Evolutionary conservation across 1,140 invertebrate species (phyloP), one percentile per base, ranked within the genome.

Genomic region (Musca vetustissima): DNA sequence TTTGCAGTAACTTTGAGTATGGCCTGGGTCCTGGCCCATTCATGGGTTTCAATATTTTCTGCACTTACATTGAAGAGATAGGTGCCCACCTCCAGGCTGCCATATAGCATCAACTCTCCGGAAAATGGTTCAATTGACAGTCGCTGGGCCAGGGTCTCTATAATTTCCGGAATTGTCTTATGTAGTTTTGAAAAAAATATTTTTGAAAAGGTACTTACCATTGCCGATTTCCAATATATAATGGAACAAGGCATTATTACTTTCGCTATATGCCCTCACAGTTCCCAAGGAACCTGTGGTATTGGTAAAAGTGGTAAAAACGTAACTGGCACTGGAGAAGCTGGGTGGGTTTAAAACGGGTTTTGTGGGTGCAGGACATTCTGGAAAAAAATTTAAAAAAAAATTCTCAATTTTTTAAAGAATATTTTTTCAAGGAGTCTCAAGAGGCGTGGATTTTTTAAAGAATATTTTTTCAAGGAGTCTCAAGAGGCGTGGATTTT

Each of bases 21-120:
- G n/a, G 50, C 49, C 14, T 36, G 32, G 2, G 36, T 50, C 9
- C 13, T 19, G 0, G 66, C 52, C 17, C 13, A 13, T 13, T 36
- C 25, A 21, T 2, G 50, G 14, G 48, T 67, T 28, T 32, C 48
- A 4, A 17, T 32, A 28, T 36, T 55, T 32, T 36, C 52, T 19
- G 66, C 66, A 11, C 22, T 55, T 15, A 67, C 52, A 17, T 52
- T 52, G 43, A 67, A 67, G 0, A 49, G 15, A 55, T 53, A 67
- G 21, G n/a, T 55, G 9, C 66, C 66, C 2, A 25, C 48, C 11
- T 52, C 28, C 2, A 67, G 8, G 14, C 2, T 19, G 13, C 66
- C 48, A 19, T 49, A 50, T n/a, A 67, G 17, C 13, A 32, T n/a
- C 15, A 67, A 8, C 13, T 67, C 66, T 14, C 66, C 66, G 2